These are phyloP conservation scores for Chiroxiphia lanceolata DNA, from an alignment of 2,797 vertebrate genomes.

Conservation along the genomic window DNA sequence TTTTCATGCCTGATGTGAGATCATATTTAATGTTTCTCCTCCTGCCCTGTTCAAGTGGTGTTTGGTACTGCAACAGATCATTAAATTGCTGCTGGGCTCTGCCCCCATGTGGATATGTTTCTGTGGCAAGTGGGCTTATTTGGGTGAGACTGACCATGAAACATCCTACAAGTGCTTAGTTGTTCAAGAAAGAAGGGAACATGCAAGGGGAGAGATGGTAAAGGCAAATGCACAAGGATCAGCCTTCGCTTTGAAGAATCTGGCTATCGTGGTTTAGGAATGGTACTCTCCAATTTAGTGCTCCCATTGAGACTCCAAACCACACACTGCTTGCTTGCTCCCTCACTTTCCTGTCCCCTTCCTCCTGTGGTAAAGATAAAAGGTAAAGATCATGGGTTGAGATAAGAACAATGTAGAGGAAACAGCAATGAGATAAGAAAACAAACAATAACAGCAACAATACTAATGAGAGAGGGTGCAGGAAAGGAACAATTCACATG, in stretches of 20 bases:
- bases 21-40: background rate
- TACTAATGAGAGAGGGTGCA: background rate
- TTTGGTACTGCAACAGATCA: background rate
- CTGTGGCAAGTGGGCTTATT: background rate
- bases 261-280: background rate
- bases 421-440: background rate
- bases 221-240: background rate
- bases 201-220: background rate
- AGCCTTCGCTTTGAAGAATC: background rate
- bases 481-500: background rate
- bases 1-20: background rate
- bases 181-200: background rate
- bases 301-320: background rate
- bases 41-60: background rate
- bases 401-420: background rate
- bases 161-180: background rate
- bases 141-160: background rate
- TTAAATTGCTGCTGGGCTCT: background rate
- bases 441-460: background rate
- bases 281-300: background rate
- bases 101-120: background rate
- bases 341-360: background rate
- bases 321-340: background rate
- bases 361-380: background rate
- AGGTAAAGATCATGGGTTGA: background rate